Conservation (phyloP, 1,140 invertebrate genomes). For the Sarcophaga bullata region DNA sequence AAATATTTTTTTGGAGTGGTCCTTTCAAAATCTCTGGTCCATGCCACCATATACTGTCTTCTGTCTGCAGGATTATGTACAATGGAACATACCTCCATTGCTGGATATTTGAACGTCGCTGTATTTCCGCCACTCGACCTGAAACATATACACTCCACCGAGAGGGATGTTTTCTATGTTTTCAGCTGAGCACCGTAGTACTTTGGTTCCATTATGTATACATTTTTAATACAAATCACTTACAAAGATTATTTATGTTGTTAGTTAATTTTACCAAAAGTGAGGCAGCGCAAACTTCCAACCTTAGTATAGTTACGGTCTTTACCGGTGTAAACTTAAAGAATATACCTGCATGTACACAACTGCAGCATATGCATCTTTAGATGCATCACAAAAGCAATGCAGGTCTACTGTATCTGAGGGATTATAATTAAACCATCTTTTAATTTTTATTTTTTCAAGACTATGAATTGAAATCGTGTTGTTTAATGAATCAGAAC, state of each 20-base stretch:
- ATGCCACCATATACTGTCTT: slow-evolving; percentile 35
- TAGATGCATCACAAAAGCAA: slow-evolving; percentile 57
- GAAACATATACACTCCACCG: slow-evolving; percentile 8
- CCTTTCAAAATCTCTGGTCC: background rate
- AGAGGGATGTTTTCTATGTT: background rate
- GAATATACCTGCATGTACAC: slow-evolving; percentile 48
- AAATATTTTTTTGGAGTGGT: background rate
- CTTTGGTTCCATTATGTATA: slow-evolving; percentile 13
- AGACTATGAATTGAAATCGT: background rate
- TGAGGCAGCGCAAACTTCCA: slow-evolving; percentile 37
- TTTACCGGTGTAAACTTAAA: slow-evolving; percentile 41
- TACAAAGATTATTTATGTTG: slow-evolving; percentile 4
- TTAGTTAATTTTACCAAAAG: slow-evolving; percentile 41
- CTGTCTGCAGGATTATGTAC: background rate
- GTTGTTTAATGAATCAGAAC: slow-evolving; percentile 6
- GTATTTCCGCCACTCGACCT: slow-evolving; percentile 31
- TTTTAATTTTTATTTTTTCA: slow-evolving; percentile 43
- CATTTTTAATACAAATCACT: background rate
- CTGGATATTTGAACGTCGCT: background rate
- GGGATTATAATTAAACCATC: slow-evolving; percentile 39
- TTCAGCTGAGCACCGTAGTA: background rate
- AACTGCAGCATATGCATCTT: slow-evolving; percentile 51
- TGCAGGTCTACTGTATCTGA: slow-evolving; percentile 46
- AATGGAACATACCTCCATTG: slow-evolving; percentile 1
- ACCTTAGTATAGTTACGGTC: slow-evolving; percentile 15